These are phyloP conservation scores for Albula goreensis DNA, from an alignment of 2,113 vertebrate species.

Conservation along the genomic window DNA sequence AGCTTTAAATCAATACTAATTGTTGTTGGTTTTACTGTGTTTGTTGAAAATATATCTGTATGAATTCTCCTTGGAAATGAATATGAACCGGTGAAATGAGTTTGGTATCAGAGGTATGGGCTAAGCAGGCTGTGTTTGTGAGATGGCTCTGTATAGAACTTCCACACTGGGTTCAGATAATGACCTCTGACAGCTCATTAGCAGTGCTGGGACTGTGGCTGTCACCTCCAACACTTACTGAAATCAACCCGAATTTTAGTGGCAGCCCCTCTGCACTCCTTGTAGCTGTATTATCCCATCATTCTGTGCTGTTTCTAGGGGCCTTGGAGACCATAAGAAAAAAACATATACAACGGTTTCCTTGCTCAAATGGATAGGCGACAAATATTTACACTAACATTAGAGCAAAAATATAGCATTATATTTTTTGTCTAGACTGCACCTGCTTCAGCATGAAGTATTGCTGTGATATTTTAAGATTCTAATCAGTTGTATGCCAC, in stretches of 20 bases:
- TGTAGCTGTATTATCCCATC: not conserved
- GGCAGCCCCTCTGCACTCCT: not conserved
- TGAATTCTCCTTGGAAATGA: not conserved
- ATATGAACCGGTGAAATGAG: not conserved
- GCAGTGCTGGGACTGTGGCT: not conserved
- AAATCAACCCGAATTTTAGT: not conserved
- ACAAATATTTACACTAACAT: too few species aligned
- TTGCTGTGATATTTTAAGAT: too few species aligned
- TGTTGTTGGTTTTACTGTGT: not conserved
- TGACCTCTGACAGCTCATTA: constrained; percentile 13
- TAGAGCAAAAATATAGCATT: too few species aligned
- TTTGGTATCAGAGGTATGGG: not conserved
- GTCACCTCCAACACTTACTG: constrained; percentile 8
- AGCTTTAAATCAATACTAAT: not conserved
- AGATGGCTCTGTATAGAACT: not conserved
- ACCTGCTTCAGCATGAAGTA: too few species aligned
- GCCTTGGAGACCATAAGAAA: not conserved
- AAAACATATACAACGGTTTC: not conserved
- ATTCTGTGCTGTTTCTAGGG: not conserved
- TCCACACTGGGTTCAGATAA: constrained; percentile 3
- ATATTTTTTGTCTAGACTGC: too few species aligned
- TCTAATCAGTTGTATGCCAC: not conserved
- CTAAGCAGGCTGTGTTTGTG: not conserved
- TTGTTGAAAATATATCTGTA: not conserved
- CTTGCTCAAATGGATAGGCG: not conserved